Percentiles rank a stretch among this genome's conserved stretches.
These are phyloP conservation scores for Reticulitermes speratus DNA, from an alignment of 1,140 invertebrate genomes.

Conservation along the genomic window DNA sequence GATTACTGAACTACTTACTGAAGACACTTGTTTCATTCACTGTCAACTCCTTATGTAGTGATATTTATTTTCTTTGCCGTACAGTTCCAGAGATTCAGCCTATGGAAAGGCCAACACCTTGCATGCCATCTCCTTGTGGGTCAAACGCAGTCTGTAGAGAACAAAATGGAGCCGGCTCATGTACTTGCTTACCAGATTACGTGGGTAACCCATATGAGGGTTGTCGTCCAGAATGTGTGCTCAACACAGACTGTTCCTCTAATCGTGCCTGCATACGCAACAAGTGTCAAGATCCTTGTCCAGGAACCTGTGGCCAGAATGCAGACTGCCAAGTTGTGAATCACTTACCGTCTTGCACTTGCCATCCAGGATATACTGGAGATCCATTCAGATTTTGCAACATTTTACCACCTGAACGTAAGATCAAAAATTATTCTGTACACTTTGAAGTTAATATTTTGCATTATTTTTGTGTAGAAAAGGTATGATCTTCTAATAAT, in stretches of 20 bases:
- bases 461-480: constrained; percentile 37
- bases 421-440: constrained; percentile 40
- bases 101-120: constrained; percentile 49
- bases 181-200: constrained; percentile 65
- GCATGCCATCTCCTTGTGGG: constrained; percentile 70
- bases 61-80: not conserved
- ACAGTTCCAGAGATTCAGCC: not conserved
- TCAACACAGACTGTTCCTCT: constrained; percentile 70
- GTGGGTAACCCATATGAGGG: constrained; percentile 71
- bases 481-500: constrained; percentile 27
- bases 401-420: constrained; percentile 45
- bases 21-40: not conserved
- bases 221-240: constrained; percentile 70
- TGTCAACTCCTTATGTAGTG: not conserved
- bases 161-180: constrained; percentile 61
- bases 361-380: constrained; percentile 68
- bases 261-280: constrained; percentile 70
- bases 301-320: constrained; percentile 73
- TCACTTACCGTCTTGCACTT: constrained; percentile 71
- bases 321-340: constrained; percentile 74
- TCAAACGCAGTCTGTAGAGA: constrained; percentile 69
- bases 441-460: not conserved
- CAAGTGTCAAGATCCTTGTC: constrained; percentile 74
- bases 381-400: constrained; percentile 69
- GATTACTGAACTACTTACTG: not conserved